phyloP scores from a whole-genome alignment of 2,888 invertebrate genomes.

The Lissocephala sabroskyi region DNA sequence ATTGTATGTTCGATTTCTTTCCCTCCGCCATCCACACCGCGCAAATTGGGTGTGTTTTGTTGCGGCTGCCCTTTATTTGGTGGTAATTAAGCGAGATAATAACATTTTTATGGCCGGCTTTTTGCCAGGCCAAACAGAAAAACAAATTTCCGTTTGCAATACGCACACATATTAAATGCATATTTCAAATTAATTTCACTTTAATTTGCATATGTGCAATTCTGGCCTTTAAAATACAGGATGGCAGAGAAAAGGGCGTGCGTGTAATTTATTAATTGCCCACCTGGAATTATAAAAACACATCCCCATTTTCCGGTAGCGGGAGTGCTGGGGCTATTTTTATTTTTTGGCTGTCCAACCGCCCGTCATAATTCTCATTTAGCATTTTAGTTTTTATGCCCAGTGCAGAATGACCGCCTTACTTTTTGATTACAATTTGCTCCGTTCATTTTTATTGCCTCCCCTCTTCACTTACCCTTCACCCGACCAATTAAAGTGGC shows the following conservation, averaged over 20 bases:
- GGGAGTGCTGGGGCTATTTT: not conserved
- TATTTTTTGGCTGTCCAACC: not conserved
- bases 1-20: no score
- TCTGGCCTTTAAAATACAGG: no score
- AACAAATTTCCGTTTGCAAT: not conserved
- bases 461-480: no score
- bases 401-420: no score
- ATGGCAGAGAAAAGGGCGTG: no score
- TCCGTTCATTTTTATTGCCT: no score
- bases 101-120: constrained; percentile 20
- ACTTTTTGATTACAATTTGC: no score
- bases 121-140: not conserved
- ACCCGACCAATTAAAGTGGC: no score
- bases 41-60: not conserved
- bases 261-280: constrained; percentile 44
- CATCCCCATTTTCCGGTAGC: constrained; percentile 3
- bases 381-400: no score
- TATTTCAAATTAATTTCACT: constrained; percentile 32
- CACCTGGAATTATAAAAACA: constrained; percentile 33
- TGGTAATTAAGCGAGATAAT: constrained; percentile 21
- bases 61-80: not conserved
- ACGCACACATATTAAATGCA: constrained; percentile 13
- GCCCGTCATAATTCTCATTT: no score
- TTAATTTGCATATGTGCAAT: no score
- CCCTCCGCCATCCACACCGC: no score